Percentiles rank a stretch among this genome's conserved stretches.
phyloP scores from a whole-genome alignment of 1,140 invertebrate species.

The Aphaenogaster ashmeadi region DNA sequence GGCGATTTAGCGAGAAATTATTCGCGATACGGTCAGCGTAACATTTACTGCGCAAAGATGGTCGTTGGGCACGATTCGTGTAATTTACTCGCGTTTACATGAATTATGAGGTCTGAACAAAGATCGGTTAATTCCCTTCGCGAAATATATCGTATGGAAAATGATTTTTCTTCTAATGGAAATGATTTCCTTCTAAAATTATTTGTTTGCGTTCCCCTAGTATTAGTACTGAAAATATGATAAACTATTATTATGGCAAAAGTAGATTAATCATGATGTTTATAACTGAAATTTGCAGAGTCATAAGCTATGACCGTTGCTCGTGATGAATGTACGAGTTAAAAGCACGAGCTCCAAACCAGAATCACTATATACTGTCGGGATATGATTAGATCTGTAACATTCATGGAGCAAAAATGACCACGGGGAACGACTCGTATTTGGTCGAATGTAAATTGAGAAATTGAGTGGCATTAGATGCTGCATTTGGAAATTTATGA shows the following conservation, averaged over 20 bases:
- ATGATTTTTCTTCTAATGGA: background rate
- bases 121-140: background rate
- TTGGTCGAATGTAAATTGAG: background rate
- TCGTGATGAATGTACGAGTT: slow-evolving; percentile 12
- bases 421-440: background rate
- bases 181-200: too few species aligned
- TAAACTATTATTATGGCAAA: background rate
- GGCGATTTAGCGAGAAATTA: slow-evolving; percentile 59
- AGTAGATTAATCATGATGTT: slow-evolving; percentile 26
- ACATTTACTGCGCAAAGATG: slow-evolving; percentile 43
- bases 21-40: slow-evolving; percentile 41
- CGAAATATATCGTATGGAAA: background rate
- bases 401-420: background rate
- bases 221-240: background rate
- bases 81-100: slow-evolving; percentile 45
- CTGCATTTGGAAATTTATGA: slow-evolving; percentile 4
- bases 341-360: background rate
- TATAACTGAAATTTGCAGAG: slow-evolving; percentile 36
- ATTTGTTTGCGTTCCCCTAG: background rate
- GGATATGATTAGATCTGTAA: slow-evolving; percentile 26
- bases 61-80: background rate
- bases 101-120: slow-evolving; percentile 8
- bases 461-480: background rate
- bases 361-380: background rate
- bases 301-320: background rate